Evolutionary conservation across 2,113 vertebrate genomes (phyloP).

Genomic region (Pseudolaguvia tuberculata): DNA sequence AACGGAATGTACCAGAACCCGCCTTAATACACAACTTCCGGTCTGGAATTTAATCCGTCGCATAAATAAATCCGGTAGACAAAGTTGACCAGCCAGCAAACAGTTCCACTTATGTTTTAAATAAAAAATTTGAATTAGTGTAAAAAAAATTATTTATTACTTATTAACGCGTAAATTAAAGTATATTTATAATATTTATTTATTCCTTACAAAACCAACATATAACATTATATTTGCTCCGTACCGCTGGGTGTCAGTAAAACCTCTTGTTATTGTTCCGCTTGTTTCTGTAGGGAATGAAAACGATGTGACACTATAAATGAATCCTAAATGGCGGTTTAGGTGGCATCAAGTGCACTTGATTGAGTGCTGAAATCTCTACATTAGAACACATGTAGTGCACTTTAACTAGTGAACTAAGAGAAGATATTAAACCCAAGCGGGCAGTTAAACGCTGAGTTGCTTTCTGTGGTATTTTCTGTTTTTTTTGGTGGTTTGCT

Average conservation of each 20-base stretch:
- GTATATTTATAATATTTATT: not conserved
- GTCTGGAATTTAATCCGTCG: not conserved
- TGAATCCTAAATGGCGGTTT: not conserved
- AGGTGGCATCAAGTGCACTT: not conserved
- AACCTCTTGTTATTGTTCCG: not conserved
- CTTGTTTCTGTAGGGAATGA: not conserved
- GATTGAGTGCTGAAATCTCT: not conserved
- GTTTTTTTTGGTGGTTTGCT: not conserved
- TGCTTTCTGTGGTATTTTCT: not conserved
- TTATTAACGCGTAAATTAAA: too few species aligned
- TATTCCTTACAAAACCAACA: not conserved
- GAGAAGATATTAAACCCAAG: not conserved
- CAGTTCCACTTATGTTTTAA: not conserved
- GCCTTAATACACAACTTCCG: not conserved
- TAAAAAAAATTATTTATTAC: too few species aligned
- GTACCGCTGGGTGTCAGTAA: not conserved
- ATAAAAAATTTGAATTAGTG: too few species aligned
- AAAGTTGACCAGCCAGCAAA: not conserved
- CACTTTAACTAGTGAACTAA: not conserved
- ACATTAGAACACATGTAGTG: not conserved
- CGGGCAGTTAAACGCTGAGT: too few species aligned
- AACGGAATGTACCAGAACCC: not conserved
- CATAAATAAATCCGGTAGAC: constrained; percentile 23
- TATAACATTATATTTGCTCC: not conserved
- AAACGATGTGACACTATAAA: not conserved